Evolutionary conservation across 1,140 invertebrate species (phyloP).

Genomic region (Ylistrum balloti): DNA sequence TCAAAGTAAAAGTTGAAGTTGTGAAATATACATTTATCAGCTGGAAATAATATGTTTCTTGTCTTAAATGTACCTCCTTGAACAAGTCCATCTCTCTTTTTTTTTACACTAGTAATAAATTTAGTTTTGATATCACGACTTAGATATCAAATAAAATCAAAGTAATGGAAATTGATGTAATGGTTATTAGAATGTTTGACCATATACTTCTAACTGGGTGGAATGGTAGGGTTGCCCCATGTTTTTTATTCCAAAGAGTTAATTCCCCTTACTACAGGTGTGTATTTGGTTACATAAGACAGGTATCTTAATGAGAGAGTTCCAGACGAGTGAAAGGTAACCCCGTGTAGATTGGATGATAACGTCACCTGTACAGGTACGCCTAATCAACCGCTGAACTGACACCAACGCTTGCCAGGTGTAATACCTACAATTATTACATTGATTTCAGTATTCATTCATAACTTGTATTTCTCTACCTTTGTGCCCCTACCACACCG

Average conservation of each 20-base stretch:
- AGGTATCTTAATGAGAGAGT: constrained; percentile 3
- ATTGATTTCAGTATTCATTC: background rate
- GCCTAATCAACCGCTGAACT: constrained; percentile 18
- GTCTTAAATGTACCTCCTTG: too few relatives aligned
- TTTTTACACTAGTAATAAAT: too few relatives aligned
- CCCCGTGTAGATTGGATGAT: constrained; percentile 1
- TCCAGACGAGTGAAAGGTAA: background rate
- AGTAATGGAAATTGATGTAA: too few relatives aligned
- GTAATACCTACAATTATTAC: constrained; percentile 14
- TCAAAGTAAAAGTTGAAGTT: too few relatives aligned
- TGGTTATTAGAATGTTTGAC: too few relatives aligned
- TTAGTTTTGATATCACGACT: too few relatives aligned
- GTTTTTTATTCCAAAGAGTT: background rate
- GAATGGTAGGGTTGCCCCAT: background rate
- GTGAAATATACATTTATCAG: too few relatives aligned
- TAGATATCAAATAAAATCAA: too few relatives aligned
- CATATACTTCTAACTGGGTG: too few relatives aligned
- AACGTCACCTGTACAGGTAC: constrained; percentile 20
- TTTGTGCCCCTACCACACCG: background rate
- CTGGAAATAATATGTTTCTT: too few relatives aligned
- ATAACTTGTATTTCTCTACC: background rate
- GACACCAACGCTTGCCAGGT: background rate
- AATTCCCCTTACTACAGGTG: background rate
- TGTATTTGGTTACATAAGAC: constrained; percentile 31
- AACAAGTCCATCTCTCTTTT: too few relatives aligned